Evolutionary conservation across 2,113 vertebrate species (phyloP).

Genomic region (Bombycilla garrulus): DNA sequence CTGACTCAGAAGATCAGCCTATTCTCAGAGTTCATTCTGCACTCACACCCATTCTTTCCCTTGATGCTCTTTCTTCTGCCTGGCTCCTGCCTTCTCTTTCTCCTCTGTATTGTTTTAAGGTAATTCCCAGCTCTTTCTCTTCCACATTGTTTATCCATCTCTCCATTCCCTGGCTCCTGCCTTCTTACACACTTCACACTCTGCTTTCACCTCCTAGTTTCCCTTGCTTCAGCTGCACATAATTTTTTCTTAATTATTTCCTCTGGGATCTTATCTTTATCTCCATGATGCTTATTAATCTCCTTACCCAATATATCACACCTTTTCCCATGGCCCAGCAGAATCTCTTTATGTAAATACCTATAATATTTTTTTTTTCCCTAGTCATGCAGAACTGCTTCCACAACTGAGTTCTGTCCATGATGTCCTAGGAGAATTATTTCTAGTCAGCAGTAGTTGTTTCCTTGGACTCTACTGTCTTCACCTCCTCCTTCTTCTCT

Average conservation of each 20-base stretch:
- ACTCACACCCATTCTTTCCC: neutral
- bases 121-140: neutral
- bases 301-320: neutral
- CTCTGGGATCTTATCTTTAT: neutral
- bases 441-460: neutral
- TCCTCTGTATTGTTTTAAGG: neutral
- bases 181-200: neutral
- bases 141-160: neutral
- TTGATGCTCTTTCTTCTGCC: neutral
- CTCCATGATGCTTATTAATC: neutral
- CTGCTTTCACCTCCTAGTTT: neutral
- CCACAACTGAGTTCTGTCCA: neutral
- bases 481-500: neutral
- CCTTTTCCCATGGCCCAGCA: neutral
- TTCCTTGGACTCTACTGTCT: neutral
- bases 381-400: neutral
- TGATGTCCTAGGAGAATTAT: neutral
- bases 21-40: neutral
- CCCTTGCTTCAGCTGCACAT: neutral
- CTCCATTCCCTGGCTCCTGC: neutral
- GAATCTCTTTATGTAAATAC: neutral
- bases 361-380: accelerated
- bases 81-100: neutral
- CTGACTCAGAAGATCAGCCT: neutral
- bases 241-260: neutral